Percentiles rank a stretch among this genome's conserved stretches.
Conservation (phyloP, 2,888 invertebrate species). For the Geophilus truncorum region DNA sequence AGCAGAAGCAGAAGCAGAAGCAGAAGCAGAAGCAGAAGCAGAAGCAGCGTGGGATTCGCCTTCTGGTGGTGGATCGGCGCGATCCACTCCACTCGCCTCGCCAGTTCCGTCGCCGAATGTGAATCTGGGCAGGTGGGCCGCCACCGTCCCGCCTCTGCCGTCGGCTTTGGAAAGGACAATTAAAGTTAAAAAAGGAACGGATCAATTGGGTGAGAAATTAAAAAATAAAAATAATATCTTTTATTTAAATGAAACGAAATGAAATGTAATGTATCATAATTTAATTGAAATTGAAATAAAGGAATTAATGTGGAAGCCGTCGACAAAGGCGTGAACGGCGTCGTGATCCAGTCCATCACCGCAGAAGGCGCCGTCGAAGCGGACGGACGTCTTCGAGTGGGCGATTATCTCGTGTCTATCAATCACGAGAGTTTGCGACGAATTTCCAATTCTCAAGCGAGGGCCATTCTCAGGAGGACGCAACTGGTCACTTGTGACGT, state of each 20-base stretch:
- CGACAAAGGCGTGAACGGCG: slow-evolving; percentile 58
- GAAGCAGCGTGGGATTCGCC: neutral
- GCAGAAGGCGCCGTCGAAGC: slow-evolving; percentile 54
- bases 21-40: no score
- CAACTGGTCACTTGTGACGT: slow-evolving; percentile 57
- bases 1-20: no score
- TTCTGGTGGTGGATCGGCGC: neutral
- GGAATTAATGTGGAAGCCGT: slow-evolving; percentile 57
- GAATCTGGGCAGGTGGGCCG: slow-evolving; percentile 37
- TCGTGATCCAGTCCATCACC: slow-evolving; percentile 53
- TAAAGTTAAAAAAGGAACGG: slow-evolving; percentile 55
- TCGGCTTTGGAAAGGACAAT: slow-evolving; percentile 55
- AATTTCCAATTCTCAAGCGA: slow-evolving; percentile 56
- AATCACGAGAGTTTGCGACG: slow-evolving; percentile 58
- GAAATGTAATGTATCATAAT: no score
- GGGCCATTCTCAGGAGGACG: slow-evolving; percentile 56
- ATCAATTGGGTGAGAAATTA: slow-evolving; percentile 54
- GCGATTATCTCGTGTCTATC: slow-evolving; percentile 57
- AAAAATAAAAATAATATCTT: no score
- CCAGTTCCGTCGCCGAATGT: slow-evolving; percentile 38
- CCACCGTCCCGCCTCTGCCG: slow-evolving; percentile 49
- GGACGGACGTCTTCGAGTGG: slow-evolving; percentile 56
- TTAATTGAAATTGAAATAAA: no score
- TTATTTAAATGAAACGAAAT: no score
- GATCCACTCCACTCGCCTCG: slow-evolving; percentile 32